Evolutionary conservation across 1,140 invertebrate species (phyloP), one percentile per base, ranked within the genome.

Genomic region (Pectinophora gossypiella): DNA sequence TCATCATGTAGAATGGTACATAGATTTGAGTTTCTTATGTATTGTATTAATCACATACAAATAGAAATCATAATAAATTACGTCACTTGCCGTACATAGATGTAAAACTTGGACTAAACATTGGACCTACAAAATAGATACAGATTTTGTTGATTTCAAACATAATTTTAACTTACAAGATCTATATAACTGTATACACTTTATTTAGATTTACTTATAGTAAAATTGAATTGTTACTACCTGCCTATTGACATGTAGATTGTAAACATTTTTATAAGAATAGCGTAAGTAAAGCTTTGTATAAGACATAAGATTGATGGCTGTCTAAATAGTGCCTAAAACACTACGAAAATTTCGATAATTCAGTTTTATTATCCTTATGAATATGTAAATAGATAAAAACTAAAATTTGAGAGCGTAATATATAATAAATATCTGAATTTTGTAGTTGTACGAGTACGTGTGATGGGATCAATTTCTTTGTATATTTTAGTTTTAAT

Each of bases 281-380:
- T 74, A 81, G 66, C 56, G 27, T 81, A 81, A 80, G 72, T 69
- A 69, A 86, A 79, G 81, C 79, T 84, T 86, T 75, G 74, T 82
- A 77, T 85, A 82, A 85, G 72, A 77, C 42, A 74, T 82, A 86
- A 85, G 73, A 86, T 86, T 86, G 81, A 86, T 86, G 83, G 83
- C 83, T 86, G 83, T 86, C 77, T 86, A 83, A 82, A 85, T 86
- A 86, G 83, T 86, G 81, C 83, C 83, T 86, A 86, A 86, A 82
- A 84, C 79, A 85, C 77, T 86, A 85, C 79, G 79, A 85, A 78
- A 81, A 44, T 82, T 85, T 85, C 79, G 75, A 82, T 78, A 77
- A 73, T 80, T 85, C 77, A 74, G 74, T 83, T 85, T 84, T 86
- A 81, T 76, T 77, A 72, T 68, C 64, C 69, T 69, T 76, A 76